phyloP scores from a whole-genome alignment of 2,797 vertebrate genomes.

The Chelonia mydas region DNA sequence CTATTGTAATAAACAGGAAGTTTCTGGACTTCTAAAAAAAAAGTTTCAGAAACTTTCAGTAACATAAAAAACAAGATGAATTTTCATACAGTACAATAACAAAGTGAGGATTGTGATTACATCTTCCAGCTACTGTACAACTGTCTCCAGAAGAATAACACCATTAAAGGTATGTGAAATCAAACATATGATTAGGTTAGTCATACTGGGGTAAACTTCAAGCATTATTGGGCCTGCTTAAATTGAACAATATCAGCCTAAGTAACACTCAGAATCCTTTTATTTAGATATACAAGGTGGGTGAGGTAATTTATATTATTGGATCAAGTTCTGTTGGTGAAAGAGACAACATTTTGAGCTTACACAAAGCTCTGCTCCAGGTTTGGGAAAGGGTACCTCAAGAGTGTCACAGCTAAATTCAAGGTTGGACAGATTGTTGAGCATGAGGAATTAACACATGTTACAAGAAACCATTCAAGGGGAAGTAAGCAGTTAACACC shows the following conservation, averaged over 20 bases:
- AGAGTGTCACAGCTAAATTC: too few relatives aligned
- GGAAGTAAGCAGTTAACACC: too few relatives aligned
- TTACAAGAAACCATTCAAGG: too few relatives aligned
- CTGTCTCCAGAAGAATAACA: background rate
- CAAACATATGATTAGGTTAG: background rate
- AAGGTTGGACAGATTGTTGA: too few relatives aligned
- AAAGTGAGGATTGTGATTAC: background rate
- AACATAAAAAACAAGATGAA: background rate
- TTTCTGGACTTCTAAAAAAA: conserved; percentile 21
- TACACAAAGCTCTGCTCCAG: too few relatives aligned
- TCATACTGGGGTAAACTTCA: background rate
- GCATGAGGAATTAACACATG: too few relatives aligned
- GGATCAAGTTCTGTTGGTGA: too few relatives aligned
- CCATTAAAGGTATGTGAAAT: background rate
- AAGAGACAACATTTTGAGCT: too few relatives aligned
- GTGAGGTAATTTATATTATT: too few relatives aligned
- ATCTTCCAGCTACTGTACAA: too few relatives aligned
- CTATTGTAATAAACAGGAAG: conserved; percentile 36
- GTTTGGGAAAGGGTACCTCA: too few relatives aligned
- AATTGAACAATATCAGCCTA: background rate
- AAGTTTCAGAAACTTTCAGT: background rate
- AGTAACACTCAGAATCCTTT: background rate
- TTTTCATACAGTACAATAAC: background rate
- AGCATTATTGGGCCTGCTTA: background rate
- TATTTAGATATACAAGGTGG: background rate